Percentiles rank a stretch among this genome's conserved stretches.
These are phyloP conservation scores for Marmota flaviventris DNA, from an alignment of 2,113 vertebrate genomes.

Conservation along the genomic window DNA sequence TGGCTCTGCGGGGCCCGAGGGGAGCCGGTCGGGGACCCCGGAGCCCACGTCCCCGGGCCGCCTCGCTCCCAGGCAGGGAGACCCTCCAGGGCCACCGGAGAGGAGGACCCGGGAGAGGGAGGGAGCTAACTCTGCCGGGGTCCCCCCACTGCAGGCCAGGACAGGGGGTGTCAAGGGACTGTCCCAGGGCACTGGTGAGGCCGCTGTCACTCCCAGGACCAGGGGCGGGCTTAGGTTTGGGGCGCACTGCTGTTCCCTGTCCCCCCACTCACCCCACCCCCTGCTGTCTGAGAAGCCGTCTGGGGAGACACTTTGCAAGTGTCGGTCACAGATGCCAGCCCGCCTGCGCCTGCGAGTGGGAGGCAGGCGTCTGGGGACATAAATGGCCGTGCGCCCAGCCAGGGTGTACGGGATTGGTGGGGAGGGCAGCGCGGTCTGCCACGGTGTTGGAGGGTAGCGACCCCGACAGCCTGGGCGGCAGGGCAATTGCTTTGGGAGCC, in stretches of 20 bases:
- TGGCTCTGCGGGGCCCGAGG: background rate
- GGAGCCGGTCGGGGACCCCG: background rate
- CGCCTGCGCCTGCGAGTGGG: constrained; percentile 44
- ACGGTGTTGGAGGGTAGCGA: background rate
- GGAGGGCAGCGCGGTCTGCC: background rate
- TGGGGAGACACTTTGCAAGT: background rate
- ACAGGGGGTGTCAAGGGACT: too few relatives aligned
- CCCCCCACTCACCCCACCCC: too few relatives aligned
- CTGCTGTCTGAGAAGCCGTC: too few relatives aligned
- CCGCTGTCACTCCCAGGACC: background rate
- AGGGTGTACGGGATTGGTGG: background rate
- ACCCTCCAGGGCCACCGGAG: background rate
- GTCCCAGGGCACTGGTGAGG: too few relatives aligned
- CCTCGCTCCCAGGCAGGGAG: background rate
- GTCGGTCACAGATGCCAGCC: background rate
- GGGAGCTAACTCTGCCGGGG: background rate
- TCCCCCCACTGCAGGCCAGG: too few relatives aligned
- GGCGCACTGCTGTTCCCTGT: background rate
- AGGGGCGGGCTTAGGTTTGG: background rate
- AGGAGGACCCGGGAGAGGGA: background rate
- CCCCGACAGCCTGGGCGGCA: background rate
- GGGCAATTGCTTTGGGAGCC: background rate
- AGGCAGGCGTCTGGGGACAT: background rate
- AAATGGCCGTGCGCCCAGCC: background rate
- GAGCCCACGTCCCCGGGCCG: too few relatives aligned